Percentiles rank a stretch among this genome's conserved stretches.
phyloP scores from a whole-genome alignment of 2,888 invertebrate species.

The Pogonocherus hispidulus region DNA sequence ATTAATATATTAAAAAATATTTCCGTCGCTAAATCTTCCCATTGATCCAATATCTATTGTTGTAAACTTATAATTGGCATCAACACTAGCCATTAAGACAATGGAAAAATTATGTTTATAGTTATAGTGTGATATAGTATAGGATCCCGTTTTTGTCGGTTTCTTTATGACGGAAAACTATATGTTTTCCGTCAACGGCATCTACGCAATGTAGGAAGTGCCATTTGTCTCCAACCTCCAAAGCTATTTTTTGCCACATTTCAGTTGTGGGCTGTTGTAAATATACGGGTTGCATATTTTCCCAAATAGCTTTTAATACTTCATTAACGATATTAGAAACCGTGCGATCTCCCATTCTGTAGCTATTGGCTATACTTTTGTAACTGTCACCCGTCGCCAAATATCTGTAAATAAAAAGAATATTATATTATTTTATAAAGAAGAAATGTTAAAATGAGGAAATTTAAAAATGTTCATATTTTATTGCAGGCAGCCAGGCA shows the following conservation, averaged over 20 bases:
- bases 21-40: constrained; percentile 59
- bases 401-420: constrained; percentile 25
- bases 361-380: constrained; percentile 44
- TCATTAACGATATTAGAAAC: constrained; percentile 61
- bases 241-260: constrained; percentile 49
- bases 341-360: constrained; percentile 49
- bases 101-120: constrained; percentile 60
- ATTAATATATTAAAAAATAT: constrained; percentile 29
- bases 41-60: constrained; percentile 59
- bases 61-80: constrained; percentile 62
- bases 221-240: constrained; percentile 51
- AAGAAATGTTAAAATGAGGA: constrained; percentile 3
- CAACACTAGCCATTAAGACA: constrained; percentile 61
- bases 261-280: constrained; percentile 45
- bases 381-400: constrained; percentile 35
- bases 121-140: constrained; percentile 42
- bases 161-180: too few species aligned
- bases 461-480: background rate
- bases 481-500: constrained; percentile 31
- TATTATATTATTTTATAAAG: background rate
- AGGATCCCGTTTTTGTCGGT: background rate
- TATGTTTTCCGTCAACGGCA: constrained; percentile 54
- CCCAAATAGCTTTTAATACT: constrained; percentile 56
- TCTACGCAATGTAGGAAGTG: constrained; percentile 54
- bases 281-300: constrained; percentile 48